Evolutionary conservation across 2,113 vertebrate species (phyloP).

Genomic region (Pimephales promelas): DNA sequence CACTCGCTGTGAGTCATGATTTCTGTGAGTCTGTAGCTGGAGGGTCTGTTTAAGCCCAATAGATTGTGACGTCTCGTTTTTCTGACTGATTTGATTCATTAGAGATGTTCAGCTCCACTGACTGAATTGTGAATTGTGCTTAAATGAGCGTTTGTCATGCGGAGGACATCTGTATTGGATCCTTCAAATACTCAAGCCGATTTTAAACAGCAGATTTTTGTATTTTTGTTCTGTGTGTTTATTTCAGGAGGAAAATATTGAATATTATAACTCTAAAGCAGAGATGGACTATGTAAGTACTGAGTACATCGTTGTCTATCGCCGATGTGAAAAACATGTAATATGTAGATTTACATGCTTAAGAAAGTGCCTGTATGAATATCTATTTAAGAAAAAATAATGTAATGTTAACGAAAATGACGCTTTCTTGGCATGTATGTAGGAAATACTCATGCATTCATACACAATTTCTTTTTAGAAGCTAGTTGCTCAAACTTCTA

Average conservation of each 20-base stretch:
- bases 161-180: slow-evolving; percentile 3
- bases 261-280: slow-evolving; percentile 95
- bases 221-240: slow-evolving; percentile 28
- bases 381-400: neutral
- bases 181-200: neutral
- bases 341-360: neutral
- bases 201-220: slow-evolving; percentile 8
- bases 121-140: neutral
- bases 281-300: slow-evolving; percentile 93
- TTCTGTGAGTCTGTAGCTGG: slow-evolving; percentile 31
- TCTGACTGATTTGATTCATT: slow-evolving; percentile 61
- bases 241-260: slow-evolving; percentile 87
- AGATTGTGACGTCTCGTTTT: slow-evolving; percentile 64
- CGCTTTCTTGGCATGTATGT: neutral
- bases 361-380: neutral
- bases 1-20: slow-evolving; percentile 38
- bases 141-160: neutral
- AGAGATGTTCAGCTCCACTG: neutral
- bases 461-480: slow-evolving; percentile 21
- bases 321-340: neutral
- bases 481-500: slow-evolving; percentile 2
- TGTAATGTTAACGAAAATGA: slow-evolving; percentile 5
- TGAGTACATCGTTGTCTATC: slow-evolving; percentile 73
- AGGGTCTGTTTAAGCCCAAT: slow-evolving; percentile 55
- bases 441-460: neutral